A percentile compares a stretch with the other conserved stretches of the same genome.
Evolutionary conservation across 1,140 invertebrate genomes (phyloP).

Genomic region (Drosophila asahinai): DNA sequence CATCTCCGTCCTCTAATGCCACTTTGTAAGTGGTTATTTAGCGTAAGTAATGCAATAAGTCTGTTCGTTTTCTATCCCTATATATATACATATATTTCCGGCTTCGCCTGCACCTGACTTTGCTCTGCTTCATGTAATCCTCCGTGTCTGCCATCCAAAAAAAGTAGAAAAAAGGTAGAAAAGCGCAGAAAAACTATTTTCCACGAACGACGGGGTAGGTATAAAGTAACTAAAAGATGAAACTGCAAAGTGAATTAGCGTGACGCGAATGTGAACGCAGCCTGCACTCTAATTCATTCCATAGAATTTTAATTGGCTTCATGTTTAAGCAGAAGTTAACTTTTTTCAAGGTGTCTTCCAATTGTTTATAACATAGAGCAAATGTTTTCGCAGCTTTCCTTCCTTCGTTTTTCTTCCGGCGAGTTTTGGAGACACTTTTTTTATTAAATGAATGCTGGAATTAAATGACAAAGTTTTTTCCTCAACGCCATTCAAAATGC

Average conservation of each 20-base stretch:
- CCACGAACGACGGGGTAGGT: conserved; percentile 13
- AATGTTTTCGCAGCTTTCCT: conserved; percentile 28
- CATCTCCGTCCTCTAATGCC: conserved; percentile 43
- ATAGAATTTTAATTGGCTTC: conserved; percentile 50
- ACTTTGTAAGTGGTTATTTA: conserved; percentile 82
- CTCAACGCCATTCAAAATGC: conserved; percentile 27
- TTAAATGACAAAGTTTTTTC: conserved; percentile 29
- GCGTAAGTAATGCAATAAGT: conserved; percentile 83
- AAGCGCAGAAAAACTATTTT: conserved; percentile 41
- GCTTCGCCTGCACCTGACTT: conserved; percentile 41
- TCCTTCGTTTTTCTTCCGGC: background rate
- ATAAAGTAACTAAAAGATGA: conserved; percentile 54
- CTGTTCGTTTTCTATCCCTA: conserved; percentile 55
- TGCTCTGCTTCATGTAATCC: conserved; percentile 58
- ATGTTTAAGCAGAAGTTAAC: conserved; percentile 44
- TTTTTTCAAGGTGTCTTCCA: conserved; percentile 45
- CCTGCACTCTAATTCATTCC: conserved; percentile 44
- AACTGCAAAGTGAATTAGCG: conserved; percentile 70
- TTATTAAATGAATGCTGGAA: conserved; percentile 10
- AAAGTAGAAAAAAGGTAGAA: background rate
- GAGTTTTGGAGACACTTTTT: conserved; percentile 12
- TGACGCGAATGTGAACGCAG: conserved; percentile 44
- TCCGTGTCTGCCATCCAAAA: conserved; percentile 25
- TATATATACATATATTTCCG: conserved; percentile 63
- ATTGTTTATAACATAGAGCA: conserved; percentile 43